Conservation (phyloP, 64 coral and sea anemone species). For the Pocillopora verrucosa region DNA sequence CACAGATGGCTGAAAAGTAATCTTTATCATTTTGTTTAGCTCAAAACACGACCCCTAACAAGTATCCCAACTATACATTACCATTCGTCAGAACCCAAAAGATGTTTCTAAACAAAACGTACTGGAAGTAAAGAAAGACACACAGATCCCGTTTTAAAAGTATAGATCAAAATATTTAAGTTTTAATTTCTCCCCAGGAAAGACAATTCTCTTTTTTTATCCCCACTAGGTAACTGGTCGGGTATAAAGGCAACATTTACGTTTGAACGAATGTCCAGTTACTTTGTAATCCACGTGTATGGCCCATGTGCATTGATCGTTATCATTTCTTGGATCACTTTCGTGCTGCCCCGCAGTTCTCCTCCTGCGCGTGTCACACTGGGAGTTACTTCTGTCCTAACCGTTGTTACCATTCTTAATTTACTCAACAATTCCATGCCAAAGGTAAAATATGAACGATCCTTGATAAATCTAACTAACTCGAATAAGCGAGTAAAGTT, state of each 20-base stretch:
- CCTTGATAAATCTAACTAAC: no score
- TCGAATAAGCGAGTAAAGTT: no score
- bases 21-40: no score
- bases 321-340: constrained; percentile 85
- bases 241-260: constrained; percentile 78
- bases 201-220: background rate
- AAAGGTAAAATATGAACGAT: constrained; percentile 58
- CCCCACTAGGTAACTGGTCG: constrained; percentile 77
- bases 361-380: constrained; percentile 91
- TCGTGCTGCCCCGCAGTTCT: constrained; percentile 79
- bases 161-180: no score
- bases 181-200: no score
- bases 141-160: no score
- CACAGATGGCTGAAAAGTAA: no score
- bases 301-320: constrained; percentile 94
- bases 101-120: no score
- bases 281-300: constrained; percentile 97
- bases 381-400: constrained; percentile 91
- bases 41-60: no score
- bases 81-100: no score
- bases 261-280: constrained; percentile 92
- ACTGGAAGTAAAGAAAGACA: no score
- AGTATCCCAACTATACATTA: no score
- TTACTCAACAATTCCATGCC: constrained; percentile 98
- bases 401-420: constrained; percentile 93